Conservation (phyloP, 37 sponge, comb jelly and placozoan genomes). For the Bolinopsis microptera region DNA sequence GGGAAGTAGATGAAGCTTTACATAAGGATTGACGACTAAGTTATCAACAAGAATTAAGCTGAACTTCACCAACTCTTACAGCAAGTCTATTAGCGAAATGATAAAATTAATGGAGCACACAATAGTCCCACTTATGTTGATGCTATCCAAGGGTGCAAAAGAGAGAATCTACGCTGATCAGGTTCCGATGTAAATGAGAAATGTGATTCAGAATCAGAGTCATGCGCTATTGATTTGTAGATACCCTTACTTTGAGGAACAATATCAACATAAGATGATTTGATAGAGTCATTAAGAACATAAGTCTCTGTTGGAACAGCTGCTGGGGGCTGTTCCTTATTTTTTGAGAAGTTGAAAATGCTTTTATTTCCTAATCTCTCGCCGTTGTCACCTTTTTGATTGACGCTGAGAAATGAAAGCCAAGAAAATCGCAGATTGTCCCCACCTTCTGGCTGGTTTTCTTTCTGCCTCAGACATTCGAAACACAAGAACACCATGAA, state of each 20-base stretch:
- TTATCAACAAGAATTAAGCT: neutral
- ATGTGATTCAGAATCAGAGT: slow-evolving; percentile 59
- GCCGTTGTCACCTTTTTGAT: slow-evolving; percentile 24
- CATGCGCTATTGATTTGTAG: slow-evolving; percentile 13
- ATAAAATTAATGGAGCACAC: slow-evolving; percentile 53
- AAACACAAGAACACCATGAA: slow-evolving; percentile 61
- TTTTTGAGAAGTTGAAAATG: neutral
- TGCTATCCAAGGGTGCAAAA: neutral
- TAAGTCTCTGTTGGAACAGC: slow-evolving; percentile 30
- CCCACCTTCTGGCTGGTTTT: slow-evolving; percentile 30
- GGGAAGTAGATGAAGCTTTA: slow-evolving; percentile 59
- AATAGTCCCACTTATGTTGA: slow-evolving; percentile 37
- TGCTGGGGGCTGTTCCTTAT: slow-evolving; percentile 30
- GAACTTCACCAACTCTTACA: slow-evolving; percentile 50
- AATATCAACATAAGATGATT: slow-evolving; percentile 60
- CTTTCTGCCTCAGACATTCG: slow-evolving; percentile 45
- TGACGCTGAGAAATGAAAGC: neutral
- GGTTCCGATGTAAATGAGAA: slow-evolving; percentile 58
- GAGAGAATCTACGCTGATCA: neutral
- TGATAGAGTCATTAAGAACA: slow-evolving; percentile 52
- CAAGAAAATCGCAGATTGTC: slow-evolving; percentile 14
- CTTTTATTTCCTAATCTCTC: neutral
- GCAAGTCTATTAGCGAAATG: slow-evolving; percentile 61
- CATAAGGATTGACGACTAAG: slow-evolving; percentile 51
- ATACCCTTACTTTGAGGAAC: slow-evolving; percentile 32